Conservation (phyloP, 2,797 vertebrate genomes). For the Sylvia borin region DNA sequence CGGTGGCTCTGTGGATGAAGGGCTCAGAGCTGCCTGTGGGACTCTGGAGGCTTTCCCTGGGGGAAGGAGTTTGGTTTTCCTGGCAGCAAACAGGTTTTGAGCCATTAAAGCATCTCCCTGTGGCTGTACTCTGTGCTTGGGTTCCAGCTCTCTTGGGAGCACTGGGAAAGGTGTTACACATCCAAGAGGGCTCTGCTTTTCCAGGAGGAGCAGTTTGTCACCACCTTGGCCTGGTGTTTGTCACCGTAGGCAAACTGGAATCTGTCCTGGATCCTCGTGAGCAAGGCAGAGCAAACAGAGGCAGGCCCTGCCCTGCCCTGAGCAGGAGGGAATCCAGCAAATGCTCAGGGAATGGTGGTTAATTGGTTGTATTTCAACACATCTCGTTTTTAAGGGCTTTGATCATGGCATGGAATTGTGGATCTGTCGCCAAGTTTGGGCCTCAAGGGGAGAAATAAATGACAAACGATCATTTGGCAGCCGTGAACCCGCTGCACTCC, state of each 20-base stretch:
- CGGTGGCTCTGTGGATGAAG: fast-evolving
- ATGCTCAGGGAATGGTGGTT: background rate
- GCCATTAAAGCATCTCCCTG: background rate
- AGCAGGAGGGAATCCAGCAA: background rate
- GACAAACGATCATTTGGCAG: slow-evolving; percentile 16
- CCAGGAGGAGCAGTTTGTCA: background rate
- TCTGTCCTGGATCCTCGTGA: background rate
- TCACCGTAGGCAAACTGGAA: background rate
- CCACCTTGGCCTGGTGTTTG: background rate
- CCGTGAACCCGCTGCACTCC: background rate
- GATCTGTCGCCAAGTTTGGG: slow-evolving; percentile 27
- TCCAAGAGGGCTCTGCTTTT: background rate
- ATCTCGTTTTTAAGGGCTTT: slow-evolving; percentile 16
- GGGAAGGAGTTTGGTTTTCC: background rate
- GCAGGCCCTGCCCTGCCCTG: background rate
- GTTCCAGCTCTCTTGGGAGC: background rate
- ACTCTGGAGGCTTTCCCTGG: background rate
- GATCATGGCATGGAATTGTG: background rate
- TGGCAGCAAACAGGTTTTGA: background rate
- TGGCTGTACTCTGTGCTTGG: background rate
- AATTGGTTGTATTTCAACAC: slow-evolving; percentile 7
- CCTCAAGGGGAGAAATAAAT: slow-evolving; percentile 45
- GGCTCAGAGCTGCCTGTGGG: background rate
- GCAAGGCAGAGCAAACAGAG: background rate
- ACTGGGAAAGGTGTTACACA: background rate